Conservation (phyloP, 2,888 invertebrate genomes). For the Tipula helvola region DNA sequence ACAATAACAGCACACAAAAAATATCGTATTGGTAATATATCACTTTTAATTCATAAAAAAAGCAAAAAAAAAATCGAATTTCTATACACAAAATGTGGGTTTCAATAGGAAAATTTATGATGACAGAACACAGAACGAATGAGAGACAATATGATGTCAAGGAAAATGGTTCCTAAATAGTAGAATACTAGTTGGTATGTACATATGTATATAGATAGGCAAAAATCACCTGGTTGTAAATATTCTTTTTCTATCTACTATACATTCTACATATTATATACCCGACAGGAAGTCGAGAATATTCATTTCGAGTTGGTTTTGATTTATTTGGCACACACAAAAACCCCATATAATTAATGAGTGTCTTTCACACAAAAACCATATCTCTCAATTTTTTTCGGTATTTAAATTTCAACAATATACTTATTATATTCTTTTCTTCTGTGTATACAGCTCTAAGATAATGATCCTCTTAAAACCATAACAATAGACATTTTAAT, state of each 20-base stretch:
- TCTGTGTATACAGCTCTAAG: not conserved
- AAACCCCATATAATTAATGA: not conserved
- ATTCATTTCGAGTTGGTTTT: not conserved
- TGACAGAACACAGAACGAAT: not conserved
- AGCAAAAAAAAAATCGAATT: not conserved
- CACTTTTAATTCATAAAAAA: not conserved
- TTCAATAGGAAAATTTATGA: not conserved
- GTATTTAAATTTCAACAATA: not conserved
- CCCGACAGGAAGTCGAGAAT: not conserved
- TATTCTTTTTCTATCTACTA: not conserved
- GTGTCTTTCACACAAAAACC: not conserved
- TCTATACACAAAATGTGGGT: not conserved
- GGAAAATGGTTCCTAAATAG: not conserved
- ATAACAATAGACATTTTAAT: not conserved
- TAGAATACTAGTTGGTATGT: not conserved
- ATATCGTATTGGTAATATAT: not conserved
- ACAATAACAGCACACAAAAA: not conserved
- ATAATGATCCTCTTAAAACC: constrained; percentile 4
- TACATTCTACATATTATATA: no score
- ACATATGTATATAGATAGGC: not conserved
- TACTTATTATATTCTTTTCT: not conserved
- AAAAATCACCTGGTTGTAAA: not conserved
- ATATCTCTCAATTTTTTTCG: not conserved
- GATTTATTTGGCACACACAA: constrained; percentile 4
- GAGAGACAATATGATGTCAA: not conserved